Conservation (phyloP, 1,140 invertebrate species). For the Pentalonia nigronervosa region DNA sequence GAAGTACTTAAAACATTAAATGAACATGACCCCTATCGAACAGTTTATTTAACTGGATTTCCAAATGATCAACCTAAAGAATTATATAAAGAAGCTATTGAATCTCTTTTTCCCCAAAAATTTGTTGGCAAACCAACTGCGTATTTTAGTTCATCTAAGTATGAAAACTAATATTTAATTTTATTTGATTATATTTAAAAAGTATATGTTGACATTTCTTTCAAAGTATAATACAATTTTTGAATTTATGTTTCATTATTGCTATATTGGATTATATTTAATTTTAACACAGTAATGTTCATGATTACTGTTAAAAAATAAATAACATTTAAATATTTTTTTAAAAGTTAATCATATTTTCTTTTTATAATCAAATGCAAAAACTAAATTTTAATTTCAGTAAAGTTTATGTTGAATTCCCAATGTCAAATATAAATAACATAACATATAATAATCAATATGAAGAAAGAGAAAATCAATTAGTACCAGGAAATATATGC, state of each 20-base stretch:
- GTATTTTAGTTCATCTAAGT: slow-evolving; percentile 68
- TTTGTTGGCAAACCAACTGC: slow-evolving; percentile 63
- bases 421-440: slow-evolving; percentile 53
- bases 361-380: neutral
- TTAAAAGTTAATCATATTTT: neutral
- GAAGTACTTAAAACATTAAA: slow-evolving; percentile 71
- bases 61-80: slow-evolving; percentile 75
- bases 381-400: slow-evolving; percentile 59
- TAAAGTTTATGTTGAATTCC: slow-evolving; percentile 61
- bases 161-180: neutral
- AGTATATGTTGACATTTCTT: neutral
- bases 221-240: neutral
- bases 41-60: slow-evolving; percentile 78
- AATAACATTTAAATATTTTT: neutral
- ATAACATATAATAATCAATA: slow-evolving; percentile 59
- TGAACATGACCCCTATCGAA: slow-evolving; percentile 77
- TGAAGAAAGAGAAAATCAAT: slow-evolving; percentile 58
- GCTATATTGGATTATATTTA: neutral
- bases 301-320: neutral
- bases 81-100: slow-evolving; percentile 73
- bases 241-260: neutral
- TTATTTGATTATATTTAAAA: neutral
- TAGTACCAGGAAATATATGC: slow-evolving; percentile 70
- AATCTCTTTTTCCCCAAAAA: slow-evolving; percentile 65
- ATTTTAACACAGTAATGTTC: neutral